Evolutionary conservation across 2,888 invertebrate species (phyloP).

Genomic region (Ormyrus thymus): DNA sequence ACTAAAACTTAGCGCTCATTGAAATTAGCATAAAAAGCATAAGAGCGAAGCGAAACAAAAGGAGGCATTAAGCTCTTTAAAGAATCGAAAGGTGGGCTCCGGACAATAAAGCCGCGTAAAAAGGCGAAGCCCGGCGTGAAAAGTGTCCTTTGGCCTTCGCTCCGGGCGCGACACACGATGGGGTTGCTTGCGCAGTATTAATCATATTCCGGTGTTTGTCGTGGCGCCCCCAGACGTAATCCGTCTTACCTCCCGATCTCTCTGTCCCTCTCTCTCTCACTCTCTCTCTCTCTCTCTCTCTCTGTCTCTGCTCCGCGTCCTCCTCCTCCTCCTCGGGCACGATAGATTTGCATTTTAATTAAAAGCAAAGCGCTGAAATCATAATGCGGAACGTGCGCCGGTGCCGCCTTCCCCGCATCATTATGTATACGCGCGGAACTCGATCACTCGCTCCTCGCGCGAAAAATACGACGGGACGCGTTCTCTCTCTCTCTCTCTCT

Average conservation of each 20-base stretch:
- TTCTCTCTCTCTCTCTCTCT: no score
- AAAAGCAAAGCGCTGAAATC: constrained; percentile 80
- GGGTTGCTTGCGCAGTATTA: constrained; percentile 74
- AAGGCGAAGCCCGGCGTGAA: neutral
- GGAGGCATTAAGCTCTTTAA: no score
- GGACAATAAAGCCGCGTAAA: no score
- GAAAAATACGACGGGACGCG: constrained; percentile 33
- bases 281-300: constrained; percentile 65
- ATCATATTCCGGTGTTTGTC: constrained; percentile 75
- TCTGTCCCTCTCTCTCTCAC: constrained; percentile 61
- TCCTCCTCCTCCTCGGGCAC: constrained; percentile 59
- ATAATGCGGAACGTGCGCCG: constrained; percentile 76
- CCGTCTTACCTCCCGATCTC: constrained; percentile 74
- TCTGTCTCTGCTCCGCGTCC: neutral
- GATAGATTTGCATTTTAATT: constrained; percentile 80
- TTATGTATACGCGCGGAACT: constrained; percentile 53
- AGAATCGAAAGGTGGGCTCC: neutral
- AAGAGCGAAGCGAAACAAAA: no score
- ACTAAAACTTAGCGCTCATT: no score
- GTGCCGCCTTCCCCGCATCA: constrained; percentile 64
- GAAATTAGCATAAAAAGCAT: no score
- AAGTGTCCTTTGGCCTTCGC: constrained; percentile 46
- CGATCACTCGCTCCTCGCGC: constrained; percentile 30
- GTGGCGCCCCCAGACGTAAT: constrained; percentile 74
- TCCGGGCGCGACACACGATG: constrained; percentile 63